Evolutionary conservation across 2,888 invertebrate species (phyloP), one percentile per base, ranked within the genome.

Genomic region (Coleophora deauratella): DNA sequence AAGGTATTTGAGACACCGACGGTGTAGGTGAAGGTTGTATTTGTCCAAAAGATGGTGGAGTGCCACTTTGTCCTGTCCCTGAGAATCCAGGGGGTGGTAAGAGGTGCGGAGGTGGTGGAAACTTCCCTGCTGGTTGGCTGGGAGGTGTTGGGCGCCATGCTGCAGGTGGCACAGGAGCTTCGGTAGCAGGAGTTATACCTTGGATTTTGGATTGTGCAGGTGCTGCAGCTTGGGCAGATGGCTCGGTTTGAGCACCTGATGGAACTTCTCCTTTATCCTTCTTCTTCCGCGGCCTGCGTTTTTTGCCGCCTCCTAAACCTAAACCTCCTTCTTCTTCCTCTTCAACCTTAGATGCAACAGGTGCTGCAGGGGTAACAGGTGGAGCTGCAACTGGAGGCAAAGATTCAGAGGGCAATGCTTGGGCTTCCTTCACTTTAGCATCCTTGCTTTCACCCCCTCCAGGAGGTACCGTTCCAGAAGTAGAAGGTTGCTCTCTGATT

Each of bases 271-370:
- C 9, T 13, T 12, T 21, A 4, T 34, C 41, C 37, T 49, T 50
- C 35, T 48, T 48, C 35, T 50, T 52, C 13, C 30, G 34, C 4
- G 43, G 48, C 9, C 42, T 50, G 11, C 14, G 47, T 42, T 52
- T 55, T 33, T 50, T 54, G 8, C 38, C 35, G 7, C 45, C 47
- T 1, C 49, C 59, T 1, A 55, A 11, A 1, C 58, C 57, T 1
- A 52, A 33, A 1, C 50, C 53, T 9, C 35, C 47, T 1, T 12
- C 45, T 7, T 53, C 50, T 32, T 44, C 53, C 27, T 44, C n/a
- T n/a, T 4, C 32, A 28, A 27, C 32, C 9, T 35, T 43, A 27
- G 41, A 38, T 13, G 38, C 21, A 13, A 43, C 32, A 27, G 41
- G 27, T 9, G 35, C 42, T 9, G 33, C 39, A 27, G 41, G 21